Conservation (phyloP, 1,140 invertebrate species). For the Brachionus rotundiformis region DNA sequence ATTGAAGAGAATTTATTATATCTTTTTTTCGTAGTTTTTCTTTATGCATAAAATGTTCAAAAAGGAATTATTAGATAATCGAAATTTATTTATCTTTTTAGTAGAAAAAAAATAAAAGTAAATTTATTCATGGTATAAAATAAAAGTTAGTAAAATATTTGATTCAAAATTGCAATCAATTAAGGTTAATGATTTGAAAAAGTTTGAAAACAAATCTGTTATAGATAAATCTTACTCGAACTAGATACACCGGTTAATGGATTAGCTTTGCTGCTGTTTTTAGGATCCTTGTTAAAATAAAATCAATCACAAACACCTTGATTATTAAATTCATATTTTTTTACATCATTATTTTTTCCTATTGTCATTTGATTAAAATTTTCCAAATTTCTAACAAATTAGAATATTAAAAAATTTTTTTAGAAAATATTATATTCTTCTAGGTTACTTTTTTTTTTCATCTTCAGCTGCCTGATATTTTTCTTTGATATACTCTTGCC, state of each 20-base stretch:
- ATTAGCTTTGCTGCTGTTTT: background rate
- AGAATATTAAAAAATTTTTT: background rate
- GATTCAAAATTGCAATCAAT: constrained; percentile 21
- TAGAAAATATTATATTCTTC: background rate
- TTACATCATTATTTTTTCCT: background rate
- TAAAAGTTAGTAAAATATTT: constrained; percentile 16
- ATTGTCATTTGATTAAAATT: constrained; percentile 24
- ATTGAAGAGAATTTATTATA: background rate
- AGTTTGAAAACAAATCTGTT: background rate
- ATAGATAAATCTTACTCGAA: constrained; percentile 14
- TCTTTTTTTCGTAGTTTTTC: background rate
- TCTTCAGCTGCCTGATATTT: constrained; percentile 25
- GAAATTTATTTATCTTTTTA: constrained; percentile 16
- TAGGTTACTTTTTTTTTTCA: constrained; percentile 42
- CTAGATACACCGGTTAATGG: background rate
- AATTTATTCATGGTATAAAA: background rate
- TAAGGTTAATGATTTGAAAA: background rate
- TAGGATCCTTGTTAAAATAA: background rate
- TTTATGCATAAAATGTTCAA: background rate
- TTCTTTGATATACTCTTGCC: constrained; percentile 35
- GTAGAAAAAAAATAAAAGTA: background rate
- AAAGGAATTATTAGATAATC: constrained; percentile 17
- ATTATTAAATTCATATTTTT: background rate
- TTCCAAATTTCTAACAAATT: constrained; percentile 15
- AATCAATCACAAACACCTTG: background rate